Evolutionary conservation across 2,888 invertebrate genomes (phyloP).

Genomic region (Helobdella robusta): DNA sequence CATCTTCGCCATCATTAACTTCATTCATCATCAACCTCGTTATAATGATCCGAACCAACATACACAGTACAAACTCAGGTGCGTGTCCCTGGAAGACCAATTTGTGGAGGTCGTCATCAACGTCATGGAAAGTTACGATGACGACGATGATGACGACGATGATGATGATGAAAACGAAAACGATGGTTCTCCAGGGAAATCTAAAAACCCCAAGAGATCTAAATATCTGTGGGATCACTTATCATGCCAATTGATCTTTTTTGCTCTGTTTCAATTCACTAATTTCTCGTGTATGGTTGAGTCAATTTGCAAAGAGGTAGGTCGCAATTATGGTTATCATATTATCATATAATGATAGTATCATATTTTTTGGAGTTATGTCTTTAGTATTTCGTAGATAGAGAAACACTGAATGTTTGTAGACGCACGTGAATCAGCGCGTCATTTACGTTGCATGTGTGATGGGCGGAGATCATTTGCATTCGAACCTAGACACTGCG

Average conservation of each 20-base stretch:
- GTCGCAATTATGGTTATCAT: not conserved
- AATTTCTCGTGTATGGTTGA: slow-evolving; percentile 84
- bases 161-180: slow-evolving; percentile 19
- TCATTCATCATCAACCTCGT: not conserved
- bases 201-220: not conserved
- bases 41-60: too few relatives aligned
- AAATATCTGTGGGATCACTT: slow-evolving; percentile 69
- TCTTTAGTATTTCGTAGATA: too few relatives aligned
- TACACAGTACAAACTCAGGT: slow-evolving; percentile 70
- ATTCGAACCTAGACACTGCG: too few relatives aligned
- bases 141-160: slow-evolving; percentile 38
- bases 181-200: not conserved
- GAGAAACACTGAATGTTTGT: too few relatives aligned
- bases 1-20: not conserved
- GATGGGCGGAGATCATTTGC: too few relatives aligned
- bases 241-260: slow-evolving; percentile 85
- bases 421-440: too few relatives aligned
- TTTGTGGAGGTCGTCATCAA: slow-evolving; percentile 78
- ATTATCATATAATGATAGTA: not conserved
- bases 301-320: slow-evolving; percentile 72
- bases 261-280: slow-evolving; percentile 85
- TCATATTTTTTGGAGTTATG: too few relatives aligned
- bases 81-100: slow-evolving; percentile 81
- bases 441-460: too few relatives aligned
- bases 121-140: slow-evolving; percentile 82